Base-by-base conservation (phyloP, 2,888 invertebrate species). In the Apoderus coryli region DNA sequence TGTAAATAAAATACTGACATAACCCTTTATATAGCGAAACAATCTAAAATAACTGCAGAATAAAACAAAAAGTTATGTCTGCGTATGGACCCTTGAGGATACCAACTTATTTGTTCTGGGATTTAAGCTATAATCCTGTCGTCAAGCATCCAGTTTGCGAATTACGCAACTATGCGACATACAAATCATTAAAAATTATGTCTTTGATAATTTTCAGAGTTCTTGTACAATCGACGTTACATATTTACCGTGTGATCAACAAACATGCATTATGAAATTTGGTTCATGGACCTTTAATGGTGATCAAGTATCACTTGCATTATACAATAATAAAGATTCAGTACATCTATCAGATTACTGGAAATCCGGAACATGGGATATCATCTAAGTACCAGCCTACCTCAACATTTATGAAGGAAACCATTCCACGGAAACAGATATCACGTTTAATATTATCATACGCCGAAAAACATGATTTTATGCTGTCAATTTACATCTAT, bases 161-260 rank as follows among this genome's bases (percentile, higher is more conserved):
- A n/a, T n/a, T n/a, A n/a, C n/a, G n/a, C n/a, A n/a, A n/a, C n/a
- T n/a, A n/a, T n/a, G n/a, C n/a, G n/a, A n/a, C n/a, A n/a, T n/a
- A n/a, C n/a, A n/a, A n/a, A n/a, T n/a, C n/a, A n/a, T n/a, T n/a
- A n/a, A n/a, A n/a, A n/a, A n/a, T n/a, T n/a, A n/a, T n/a, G n/a
- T n/a, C n/a, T n/a, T n/a, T n/a, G n/a, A n/a, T n/a, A n/a, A n/a
- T 19, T 65, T 67, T 29, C 66, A 88, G 74, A 93, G 92, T 60
- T 95, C 95, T 32, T 98, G 98, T 63, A 92, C 93, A 14, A 98
- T 98, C 52, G 95, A 98, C 61, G 98, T 98, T 38, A 90, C 92
- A 43, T 99, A 92, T 60, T 98, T 98, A 56, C 98, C 98, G 4
- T 99, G 99, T 60, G 98, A 98, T 64, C 92, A 98, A 59, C 98